Base-by-base conservation (phyloP, 2,888 invertebrate species). In the Rhagium mordax region DNA sequence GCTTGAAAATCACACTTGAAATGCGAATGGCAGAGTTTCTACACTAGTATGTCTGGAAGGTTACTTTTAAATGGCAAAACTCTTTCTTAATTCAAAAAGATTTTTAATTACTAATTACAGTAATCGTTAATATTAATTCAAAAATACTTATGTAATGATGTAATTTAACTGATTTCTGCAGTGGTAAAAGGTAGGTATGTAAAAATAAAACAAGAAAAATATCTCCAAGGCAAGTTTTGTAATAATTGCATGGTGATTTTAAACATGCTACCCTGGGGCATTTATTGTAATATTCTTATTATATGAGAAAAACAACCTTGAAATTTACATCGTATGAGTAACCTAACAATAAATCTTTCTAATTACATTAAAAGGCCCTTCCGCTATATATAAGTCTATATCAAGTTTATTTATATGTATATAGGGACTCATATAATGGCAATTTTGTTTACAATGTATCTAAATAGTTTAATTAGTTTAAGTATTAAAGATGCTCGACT, bases 141-240 rank as follows among this genome's bases (percentile, higher is more conserved):
- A n/a, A 41, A 41, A n/a, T 41, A 13, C n/a, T 41, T 33, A 33
- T n/a, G 41, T n/a, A 41, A 41, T 41, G 41, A 41, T 41, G 41
- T 13, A 41, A 41, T 41, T 41, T 41, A 41, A n/a, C 4, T 41
- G 0, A n/a, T 15, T 41, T 41, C n/a, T 41, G n/a, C 41, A 41
- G n/a, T 41, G 10, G 41, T 41, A 41, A 41, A 13, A 41, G n/a
- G 24, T 24, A 24, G 3, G 24, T 24, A 41, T 6, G 29, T 41
- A 41, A 41, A 41, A n/a, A 41, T 41, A 41, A 41, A 41, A 53
- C 41, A 55, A 66, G 55, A 66, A 33, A 66, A 66, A 66, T 41
- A 41, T 55, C 66, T 67, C 41, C 66, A 67, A 67, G 66, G 66
- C 66, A 67, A 57, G 57, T 57, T 67, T 65, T 21, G 55, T 67